phyloP scores from a whole-genome alignment of 1,140 invertebrate species.

The Drosophila kepulauana region DNA sequence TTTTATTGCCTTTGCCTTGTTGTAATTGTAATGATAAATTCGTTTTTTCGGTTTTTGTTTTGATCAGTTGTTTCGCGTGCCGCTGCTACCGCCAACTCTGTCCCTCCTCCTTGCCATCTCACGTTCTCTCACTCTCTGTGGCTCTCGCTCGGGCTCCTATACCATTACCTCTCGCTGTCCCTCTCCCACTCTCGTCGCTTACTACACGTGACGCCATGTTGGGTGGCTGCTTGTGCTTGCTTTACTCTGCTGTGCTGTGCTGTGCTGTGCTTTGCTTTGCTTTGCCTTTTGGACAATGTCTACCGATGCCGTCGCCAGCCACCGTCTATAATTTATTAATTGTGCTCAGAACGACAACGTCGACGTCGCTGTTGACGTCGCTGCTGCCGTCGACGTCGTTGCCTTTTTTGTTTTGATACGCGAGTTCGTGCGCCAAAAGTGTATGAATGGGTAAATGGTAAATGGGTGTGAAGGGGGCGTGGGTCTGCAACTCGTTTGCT shows the following conservation, averaged over 20 bases:
- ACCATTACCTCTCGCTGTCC: not conserved
- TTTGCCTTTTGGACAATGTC: slow-evolving; percentile 65
- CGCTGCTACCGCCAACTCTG: slow-evolving; percentile 30
- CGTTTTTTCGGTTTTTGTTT: slow-evolving; percentile 83
- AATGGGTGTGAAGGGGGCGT: slow-evolving; percentile 13
- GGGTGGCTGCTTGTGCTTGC: slow-evolving; percentile 54
- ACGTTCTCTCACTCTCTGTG: slow-evolving; percentile 15
- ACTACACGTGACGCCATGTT: slow-evolving; percentile 48
- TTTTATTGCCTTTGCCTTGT: slow-evolving; percentile 77
- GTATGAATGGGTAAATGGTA: slow-evolving; percentile 52
- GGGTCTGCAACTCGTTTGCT: slow-evolving; percentile 52
- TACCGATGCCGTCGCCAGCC: slow-evolving; percentile 39
- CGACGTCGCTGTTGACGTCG: slow-evolving; percentile 35
- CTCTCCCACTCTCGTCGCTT: slow-evolving; percentile 9
- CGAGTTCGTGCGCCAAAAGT: slow-evolving; percentile 66
- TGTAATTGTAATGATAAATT: slow-evolving; percentile 83
- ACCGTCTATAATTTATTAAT: slow-evolving; percentile 81
- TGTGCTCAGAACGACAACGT: slow-evolving; percentile 70
- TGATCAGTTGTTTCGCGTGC: slow-evolving; percentile 75
- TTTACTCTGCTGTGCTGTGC: slow-evolving; percentile 7
- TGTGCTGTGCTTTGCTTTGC: slow-evolving; percentile 52
- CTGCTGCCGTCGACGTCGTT: slow-evolving; percentile 3
- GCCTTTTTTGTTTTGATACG: slow-evolving; percentile 76
- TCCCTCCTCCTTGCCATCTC: slow-evolving; percentile 27
- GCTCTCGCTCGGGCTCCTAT: not conserved